Evolutionary conservation across 2,797 vertebrate genomes (phyloP), one percentile per base, ranked within the genome.

Genomic region (Vultur gryphus): DNA sequence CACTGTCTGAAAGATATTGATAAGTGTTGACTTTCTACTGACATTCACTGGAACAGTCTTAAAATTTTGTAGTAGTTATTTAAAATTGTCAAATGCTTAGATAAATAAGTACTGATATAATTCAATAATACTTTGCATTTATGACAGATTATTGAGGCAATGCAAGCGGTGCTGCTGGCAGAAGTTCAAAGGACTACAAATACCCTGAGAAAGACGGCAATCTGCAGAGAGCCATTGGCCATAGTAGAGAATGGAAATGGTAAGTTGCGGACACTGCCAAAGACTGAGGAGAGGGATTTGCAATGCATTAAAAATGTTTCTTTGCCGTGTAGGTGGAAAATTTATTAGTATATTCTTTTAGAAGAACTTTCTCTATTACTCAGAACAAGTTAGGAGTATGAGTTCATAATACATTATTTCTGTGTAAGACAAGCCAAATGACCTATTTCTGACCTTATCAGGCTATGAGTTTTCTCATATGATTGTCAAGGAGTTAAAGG

Each of bases 121-220:
- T 73, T 67, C 69, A 80, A 31, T 75, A 66, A 73, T 92, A 41
- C 84, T 84, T 91, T 96, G 33, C 39, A 49, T 97, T 91, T 84
- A 11, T 90, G 83, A 41, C 92, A 98, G 98, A 89, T 98, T 79
- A 84, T 84, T 67, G 98, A 98, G 86, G 98, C 97, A 55, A 97
- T 98, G 80, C 98, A 98, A 94, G 98, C 98, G 3, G 97, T 97
- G 80, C 97, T 98, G 44, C 87, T 98, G 97, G 98, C 98, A 6
- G 98, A 98, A 97, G 95, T 98, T 84, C 97, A 97, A 25, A 97
- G 96, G 79, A 94, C 93, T 75, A 3, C 97, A 90, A 96, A 94
- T 65, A 85, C 73, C 71, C 85, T 94, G 86, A 96, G 86, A 87
- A 95, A 83, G 65, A 89, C 2, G 0, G 29, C 89, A 29, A 39